phyloP scores from a whole-genome alignment of 1,140 invertebrate genomes.

The Papilio dardanus region DNA sequence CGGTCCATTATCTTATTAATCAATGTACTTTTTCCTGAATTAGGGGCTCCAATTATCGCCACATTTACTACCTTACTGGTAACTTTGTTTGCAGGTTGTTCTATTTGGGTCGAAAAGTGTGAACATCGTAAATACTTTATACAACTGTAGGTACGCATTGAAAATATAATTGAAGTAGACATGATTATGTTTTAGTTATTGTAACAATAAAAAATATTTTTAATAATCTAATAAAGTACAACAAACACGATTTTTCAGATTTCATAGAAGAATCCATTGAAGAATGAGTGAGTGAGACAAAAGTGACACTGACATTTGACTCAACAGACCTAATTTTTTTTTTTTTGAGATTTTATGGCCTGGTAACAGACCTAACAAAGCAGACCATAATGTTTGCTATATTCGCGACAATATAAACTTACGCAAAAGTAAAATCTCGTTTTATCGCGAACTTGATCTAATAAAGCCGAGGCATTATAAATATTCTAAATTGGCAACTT shows the following conservation, averaged over 20 bases:
- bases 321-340: too few relatives aligned
- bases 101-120: slow-evolving; percentile 65
- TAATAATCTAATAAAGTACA: neutral
- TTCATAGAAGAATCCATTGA: neutral
- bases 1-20: slow-evolving; percentile 93
- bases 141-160: slow-evolving; percentile 43
- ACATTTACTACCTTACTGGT: slow-evolving; percentile 87
- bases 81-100: slow-evolving; percentile 52
- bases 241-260: slow-evolving; percentile 5
- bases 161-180: slow-evolving; percentile 46
- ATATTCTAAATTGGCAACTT: neutral
- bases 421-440: too few relatives aligned
- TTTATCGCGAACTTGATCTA: too few relatives aligned
- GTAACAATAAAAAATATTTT: neutral
- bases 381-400: too few relatives aligned
- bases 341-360: too few relatives aligned
- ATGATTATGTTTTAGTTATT: slow-evolving; percentile 36
- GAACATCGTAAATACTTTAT: slow-evolving; percentile 46
- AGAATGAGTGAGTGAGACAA: too few relatives aligned
- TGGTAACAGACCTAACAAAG: too few relatives aligned
- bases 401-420: too few relatives aligned
- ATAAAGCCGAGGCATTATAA: too few relatives aligned
- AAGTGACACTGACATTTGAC: neutral
- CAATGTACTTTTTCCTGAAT: slow-evolving; percentile 97
- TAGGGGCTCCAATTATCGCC: slow-evolving; percentile 94